Conservation (phyloP, 2,113 vertebrate genomes). For the Harpagus bidentatus region DNA sequence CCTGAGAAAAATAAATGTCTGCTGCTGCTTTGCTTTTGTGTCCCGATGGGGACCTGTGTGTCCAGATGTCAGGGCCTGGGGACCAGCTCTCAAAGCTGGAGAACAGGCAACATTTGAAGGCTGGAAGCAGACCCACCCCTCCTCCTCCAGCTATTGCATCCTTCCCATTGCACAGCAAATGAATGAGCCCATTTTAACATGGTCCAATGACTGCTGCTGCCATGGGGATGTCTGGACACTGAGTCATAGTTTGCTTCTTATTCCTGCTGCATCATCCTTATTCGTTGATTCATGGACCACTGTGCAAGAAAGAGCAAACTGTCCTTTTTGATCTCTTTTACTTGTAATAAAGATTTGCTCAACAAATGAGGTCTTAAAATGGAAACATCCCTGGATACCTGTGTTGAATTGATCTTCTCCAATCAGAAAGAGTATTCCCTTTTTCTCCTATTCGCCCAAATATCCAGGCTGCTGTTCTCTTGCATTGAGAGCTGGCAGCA, state of each 20-base stretch:
- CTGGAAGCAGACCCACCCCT: not conserved
- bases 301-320: not conserved
- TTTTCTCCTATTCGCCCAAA: not conserved
- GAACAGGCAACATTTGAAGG: not conserved
- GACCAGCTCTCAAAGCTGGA: not conserved
- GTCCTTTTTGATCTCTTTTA: not conserved
- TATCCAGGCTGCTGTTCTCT: not conserved
- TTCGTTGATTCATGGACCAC: not conserved
- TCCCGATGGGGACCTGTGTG: not conserved
- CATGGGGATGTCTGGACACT: not conserved
- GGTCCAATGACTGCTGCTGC: not conserved
- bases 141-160: not conserved
- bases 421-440: accelerated
- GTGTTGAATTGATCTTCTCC: not conserved
- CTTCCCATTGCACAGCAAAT: not conserved
- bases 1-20: not conserved
- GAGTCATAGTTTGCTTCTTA: not conserved
- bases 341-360: not conserved
- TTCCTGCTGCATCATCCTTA: not conserved
- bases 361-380: not conserved
- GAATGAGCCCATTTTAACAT: not conserved
- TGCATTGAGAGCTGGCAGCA: not conserved
- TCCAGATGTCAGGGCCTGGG: not conserved
- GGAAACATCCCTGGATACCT: not conserved
- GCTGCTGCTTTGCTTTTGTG: not conserved